phyloP scores from a whole-genome alignment of 2,888 invertebrate genomes.

The Tipula confusa region DNA sequence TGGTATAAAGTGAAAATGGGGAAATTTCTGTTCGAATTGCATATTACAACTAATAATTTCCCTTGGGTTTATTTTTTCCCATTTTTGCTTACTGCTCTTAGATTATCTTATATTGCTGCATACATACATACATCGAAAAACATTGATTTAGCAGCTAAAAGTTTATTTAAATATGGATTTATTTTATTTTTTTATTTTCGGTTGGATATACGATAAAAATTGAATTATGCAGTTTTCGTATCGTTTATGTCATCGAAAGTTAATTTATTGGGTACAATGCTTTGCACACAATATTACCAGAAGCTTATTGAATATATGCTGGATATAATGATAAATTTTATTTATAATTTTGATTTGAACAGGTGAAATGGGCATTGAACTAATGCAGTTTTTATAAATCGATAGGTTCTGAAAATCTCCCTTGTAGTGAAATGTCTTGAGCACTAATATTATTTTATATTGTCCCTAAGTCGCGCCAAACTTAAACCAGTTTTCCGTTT shows the following conservation, averaged over 20 bases:
- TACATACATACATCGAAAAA: background rate
- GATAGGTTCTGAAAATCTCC: no score
- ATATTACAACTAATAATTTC: background rate
- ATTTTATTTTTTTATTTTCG: background rate
- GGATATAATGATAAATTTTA: no score
- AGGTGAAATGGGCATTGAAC: no score
- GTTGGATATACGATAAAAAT: background rate
- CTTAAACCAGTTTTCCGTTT: no score
- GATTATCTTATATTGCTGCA: background rate
- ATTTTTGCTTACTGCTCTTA: background rate
- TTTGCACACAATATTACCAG: background rate
- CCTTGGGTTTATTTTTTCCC: background rate
- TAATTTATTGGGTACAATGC: background rate
- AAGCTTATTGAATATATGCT: no score
- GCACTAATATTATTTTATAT: no score
- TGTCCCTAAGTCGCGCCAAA: no score
- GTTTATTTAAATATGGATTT: background rate
- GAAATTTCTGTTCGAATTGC: background rate
- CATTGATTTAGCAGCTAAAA: background rate
- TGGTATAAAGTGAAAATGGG: background rate
- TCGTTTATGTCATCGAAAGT: background rate
- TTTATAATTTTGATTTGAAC: no score
- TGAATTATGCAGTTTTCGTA: background rate
- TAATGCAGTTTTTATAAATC: no score
- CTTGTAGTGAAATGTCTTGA: no score